Base-by-base conservation (phyloP, 1,140 invertebrate species). In the Reticulitermes speratus region DNA sequence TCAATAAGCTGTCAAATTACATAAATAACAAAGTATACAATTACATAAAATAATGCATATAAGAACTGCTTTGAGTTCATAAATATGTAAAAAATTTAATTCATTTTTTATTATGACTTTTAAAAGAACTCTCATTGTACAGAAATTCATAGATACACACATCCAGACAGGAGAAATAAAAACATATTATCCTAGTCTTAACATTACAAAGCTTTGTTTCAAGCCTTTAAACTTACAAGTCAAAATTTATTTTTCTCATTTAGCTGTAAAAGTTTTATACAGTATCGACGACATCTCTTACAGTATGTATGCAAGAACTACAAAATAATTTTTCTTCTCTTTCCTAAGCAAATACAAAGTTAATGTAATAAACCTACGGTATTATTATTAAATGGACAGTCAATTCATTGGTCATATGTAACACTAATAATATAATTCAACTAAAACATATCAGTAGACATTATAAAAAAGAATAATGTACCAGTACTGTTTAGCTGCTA, bases 71-170 rank as follows among this genome's bases (percentile, higher is more conserved):
- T 75, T n/a, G 25, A 75, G 65, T 75, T 75, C n/a, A 30, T 30
- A 75, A 75, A 30, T 75, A 30, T 75, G n/a, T 75, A 75, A 75
- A 75, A 75, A 75, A 25, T 75, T 65, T n/a, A 65, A 21, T 65
- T 65, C 59, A 65, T 19, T 65, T 59, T 75, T 75, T 75, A 75
- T 75, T 75, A 30, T 75, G 8, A 59, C 25, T 75, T 30, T 69
- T 75, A 75, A 75, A 75, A 75, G 65, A 75, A n/a, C n/a, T 75
- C n/a, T 75, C 65, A 75, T 75, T 30, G 25, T 75, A 75, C 25
- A 75, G 65, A 75, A 75, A 75, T 75, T 30, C 65, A 75, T 25
- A 75, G 65, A 75, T 75, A 75, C 65, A 75, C 65, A 75, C 65
- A 75, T 75, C n/a, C 14, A 6, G 65, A 75, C 65, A 75, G 65